Percentiles rank a stretch among this genome's conserved stretches.
Conservation (phyloP, 2,797 vertebrate genomes). For the Arnoldichthys spilopterus region DNA sequence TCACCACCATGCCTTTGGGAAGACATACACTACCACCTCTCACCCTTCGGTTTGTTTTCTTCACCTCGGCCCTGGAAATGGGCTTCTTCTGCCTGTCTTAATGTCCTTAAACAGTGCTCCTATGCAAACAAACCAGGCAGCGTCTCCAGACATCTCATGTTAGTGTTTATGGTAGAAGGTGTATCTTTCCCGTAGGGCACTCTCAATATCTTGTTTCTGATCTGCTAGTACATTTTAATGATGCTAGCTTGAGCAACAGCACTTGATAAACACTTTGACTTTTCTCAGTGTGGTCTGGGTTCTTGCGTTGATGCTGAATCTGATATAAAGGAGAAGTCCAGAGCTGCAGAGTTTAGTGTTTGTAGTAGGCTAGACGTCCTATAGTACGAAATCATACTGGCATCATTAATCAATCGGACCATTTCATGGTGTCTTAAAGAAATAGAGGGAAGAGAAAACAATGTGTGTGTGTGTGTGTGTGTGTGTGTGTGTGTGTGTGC, state of each 20-base stretch:
- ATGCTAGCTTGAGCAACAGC: constrained; percentile 39
- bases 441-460: constrained; percentile 69
- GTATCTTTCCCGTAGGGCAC: constrained; percentile 46
- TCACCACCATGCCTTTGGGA: constrained; percentile 37
- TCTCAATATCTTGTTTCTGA: background rate
- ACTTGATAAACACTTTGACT: background rate
- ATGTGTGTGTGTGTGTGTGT: constrained; percentile 56
- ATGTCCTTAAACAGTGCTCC: constrained; percentile 53
- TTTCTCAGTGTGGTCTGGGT: background rate
- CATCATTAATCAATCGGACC: constrained; percentile 56
- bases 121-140: constrained; percentile 57
- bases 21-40: constrained; percentile 56
- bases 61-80: constrained; percentile 66
- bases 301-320: background rate
- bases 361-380: constrained; percentile 19
- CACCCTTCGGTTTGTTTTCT: constrained; percentile 65
- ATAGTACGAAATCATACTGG: constrained; percentile 28
- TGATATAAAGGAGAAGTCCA: background rate
- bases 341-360: constrained; percentile 23
- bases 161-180: constrained; percentile 58
- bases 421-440: constrained; percentile 57
- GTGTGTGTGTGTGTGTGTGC: constrained; percentile 7
- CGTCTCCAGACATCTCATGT: constrained; percentile 59
- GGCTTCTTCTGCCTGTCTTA: constrained; percentile 67
- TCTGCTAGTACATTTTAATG: constrained; percentile 52